These are phyloP conservation scores for Syrphus vitripennis DNA, from an alignment of 2,888 invertebrate species.

Conservation along the genomic window DNA sequence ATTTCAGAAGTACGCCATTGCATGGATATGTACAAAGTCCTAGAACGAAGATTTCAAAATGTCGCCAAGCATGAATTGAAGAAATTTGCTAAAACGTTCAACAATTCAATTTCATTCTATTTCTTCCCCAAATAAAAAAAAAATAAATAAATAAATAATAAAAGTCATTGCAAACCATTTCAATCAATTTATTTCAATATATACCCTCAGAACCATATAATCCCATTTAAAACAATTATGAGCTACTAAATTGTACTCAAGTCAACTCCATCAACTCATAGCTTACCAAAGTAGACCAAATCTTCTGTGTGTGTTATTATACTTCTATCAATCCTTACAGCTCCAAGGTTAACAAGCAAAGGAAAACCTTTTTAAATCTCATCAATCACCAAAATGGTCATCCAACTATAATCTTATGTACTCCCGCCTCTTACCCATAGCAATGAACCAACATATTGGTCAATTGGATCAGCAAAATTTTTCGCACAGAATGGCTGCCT, in stretches of 20 bases:
- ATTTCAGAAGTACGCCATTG: too few species aligned
- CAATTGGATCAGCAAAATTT: constrained; percentile 34
- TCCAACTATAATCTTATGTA: constrained; percentile 41
- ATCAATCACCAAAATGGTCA: constrained; percentile 55
- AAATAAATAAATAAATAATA: neutral
- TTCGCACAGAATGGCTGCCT: neutral
- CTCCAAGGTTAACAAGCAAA: constrained; percentile 41
- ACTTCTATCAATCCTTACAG: constrained; percentile 3
- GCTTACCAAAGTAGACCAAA: neutral
- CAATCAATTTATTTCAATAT: neutral
- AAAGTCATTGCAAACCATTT: neutral
- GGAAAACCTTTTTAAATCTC: constrained; percentile 26
- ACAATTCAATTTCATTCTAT: neutral
- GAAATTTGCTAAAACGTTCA: too few species aligned
- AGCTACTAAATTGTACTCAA: constrained; percentile 20
- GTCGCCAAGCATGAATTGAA: too few species aligned
- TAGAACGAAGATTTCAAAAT: too few species aligned
- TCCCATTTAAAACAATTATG: constrained; percentile 13
- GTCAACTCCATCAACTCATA: neutral
- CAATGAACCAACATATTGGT: neutral
- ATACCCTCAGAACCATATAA: neutral
- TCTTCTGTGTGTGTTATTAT: neutral
- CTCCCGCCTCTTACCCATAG: neutral
- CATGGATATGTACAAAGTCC: too few species aligned
- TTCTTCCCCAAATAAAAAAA: neutral